Percentiles rank a stretch among this genome's conserved stretches.
These are phyloP conservation scores for Scytalopus superciliaris DNA, from an alignment of 2,113 vertebrate genomes.

Conservation along the genomic window DNA sequence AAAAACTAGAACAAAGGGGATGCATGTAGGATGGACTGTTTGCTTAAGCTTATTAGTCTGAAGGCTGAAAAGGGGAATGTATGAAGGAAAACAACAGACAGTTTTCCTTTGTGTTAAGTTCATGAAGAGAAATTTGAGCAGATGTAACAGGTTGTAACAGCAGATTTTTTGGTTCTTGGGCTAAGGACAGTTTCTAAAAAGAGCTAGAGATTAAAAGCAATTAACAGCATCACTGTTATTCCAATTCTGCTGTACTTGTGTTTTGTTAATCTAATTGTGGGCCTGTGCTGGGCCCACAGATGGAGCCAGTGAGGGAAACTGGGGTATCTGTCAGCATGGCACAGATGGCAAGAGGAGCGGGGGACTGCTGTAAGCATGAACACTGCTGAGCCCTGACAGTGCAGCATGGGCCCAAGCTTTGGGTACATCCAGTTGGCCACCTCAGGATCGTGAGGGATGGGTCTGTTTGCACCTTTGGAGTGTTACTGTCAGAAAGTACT, in stretches of 20 bases:
- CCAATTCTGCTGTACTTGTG: neutral
- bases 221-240: neutral
- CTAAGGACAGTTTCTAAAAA: neutral
- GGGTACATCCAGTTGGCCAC: neutral
- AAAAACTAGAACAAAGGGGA: neutral
- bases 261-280: neutral
- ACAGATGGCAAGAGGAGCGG: neutral
- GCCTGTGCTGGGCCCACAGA: neutral
- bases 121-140: neutral
- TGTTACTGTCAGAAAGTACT: neutral
- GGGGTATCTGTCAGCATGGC: neutral
- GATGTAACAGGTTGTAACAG: neutral
- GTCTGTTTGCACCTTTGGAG: neutral
- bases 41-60: neutral
- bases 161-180: neutral
- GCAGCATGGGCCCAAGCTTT: accelerated
- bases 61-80: neutral
- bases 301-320: neutral
- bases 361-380: neutral
- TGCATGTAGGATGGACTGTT: neutral
- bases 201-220: neutral
- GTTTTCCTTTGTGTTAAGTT: neutral
- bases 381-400: neutral
- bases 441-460: neutral
- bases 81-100: neutral